phyloP scores from a whole-genome alignment of 2,888 invertebrate species.

The Phorcus lineatus region DNA sequence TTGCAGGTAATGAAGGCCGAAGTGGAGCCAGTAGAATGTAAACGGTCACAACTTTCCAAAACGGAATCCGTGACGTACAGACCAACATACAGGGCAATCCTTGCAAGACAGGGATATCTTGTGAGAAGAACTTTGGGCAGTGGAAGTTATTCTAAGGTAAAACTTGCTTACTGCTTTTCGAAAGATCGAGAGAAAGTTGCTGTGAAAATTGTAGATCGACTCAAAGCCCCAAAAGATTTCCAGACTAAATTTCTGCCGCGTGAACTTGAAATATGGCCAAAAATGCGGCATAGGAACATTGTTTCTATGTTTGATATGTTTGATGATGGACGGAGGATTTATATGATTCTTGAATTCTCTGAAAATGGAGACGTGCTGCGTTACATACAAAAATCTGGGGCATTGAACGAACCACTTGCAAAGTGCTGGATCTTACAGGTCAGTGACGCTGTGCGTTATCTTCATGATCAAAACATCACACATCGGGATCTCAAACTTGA shows the following conservation, averaged over 20 bases:
- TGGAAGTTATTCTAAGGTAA: slow-evolving; percentile 80
- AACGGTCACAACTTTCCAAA: slow-evolving; percentile 46
- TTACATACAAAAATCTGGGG: slow-evolving; percentile 75
- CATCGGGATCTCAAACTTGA: slow-evolving; percentile 78
- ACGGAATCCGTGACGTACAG: slow-evolving; percentile 59
- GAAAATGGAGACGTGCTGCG: slow-evolving; percentile 75
- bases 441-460: slow-evolving; percentile 74
- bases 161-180: slow-evolving; percentile 80
- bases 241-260: slow-evolving; percentile 88
- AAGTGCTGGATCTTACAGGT: slow-evolving; percentile 72
- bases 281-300: slow-evolving; percentile 87
- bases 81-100: slow-evolving; percentile 70
- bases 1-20: slow-evolving; percentile 63
- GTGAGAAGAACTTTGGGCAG: slow-evolving; percentile 70
- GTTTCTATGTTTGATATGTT: slow-evolving; percentile 86
- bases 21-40: slow-evolving; percentile 62
- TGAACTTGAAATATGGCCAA: slow-evolving; percentile 86
- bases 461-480: slow-evolving; percentile 75
- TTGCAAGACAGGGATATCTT: slow-evolving; percentile 70
- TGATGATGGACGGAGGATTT: slow-evolving; percentile 80
- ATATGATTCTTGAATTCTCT: slow-evolving; percentile 76
- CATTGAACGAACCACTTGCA: slow-evolving; percentile 71
- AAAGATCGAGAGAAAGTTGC: slow-evolving; percentile 55
- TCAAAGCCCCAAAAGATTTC: slow-evolving; percentile 85
- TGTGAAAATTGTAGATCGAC: slow-evolving; percentile 86